Conservation (phyloP, 2,888 invertebrate genomes). For the Antheraea yamamai region DNA sequence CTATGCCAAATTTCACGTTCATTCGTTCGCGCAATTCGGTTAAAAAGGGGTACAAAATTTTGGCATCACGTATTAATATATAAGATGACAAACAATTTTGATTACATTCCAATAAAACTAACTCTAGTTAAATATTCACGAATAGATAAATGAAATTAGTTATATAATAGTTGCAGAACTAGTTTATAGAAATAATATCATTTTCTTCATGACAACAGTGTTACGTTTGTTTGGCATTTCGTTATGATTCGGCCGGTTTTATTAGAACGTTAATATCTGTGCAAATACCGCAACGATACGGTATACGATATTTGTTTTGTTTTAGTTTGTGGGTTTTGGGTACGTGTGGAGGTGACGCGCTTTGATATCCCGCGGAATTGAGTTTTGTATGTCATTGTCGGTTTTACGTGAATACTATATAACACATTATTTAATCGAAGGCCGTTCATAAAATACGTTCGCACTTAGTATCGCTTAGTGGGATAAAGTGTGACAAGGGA, state of each 20-base stretch:
- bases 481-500: too few relatives aligned
- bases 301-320: conserved; percentile 2
- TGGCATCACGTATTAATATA: too few relatives aligned
- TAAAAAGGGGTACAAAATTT: too few relatives aligned
- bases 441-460: too few relatives aligned
- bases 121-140: background rate
- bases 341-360: conserved; percentile 14
- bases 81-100: too few relatives aligned
- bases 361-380: background rate
- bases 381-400: conserved; percentile 13
- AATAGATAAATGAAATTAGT: background rate
- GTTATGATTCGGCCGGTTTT: conserved; percentile 14
- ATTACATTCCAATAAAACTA: too few relatives aligned
- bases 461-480: too few relatives aligned
- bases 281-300: conserved; percentile 20
- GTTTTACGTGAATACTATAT: conserved; percentile 9
- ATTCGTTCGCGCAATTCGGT: too few relatives aligned
- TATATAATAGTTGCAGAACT: background rate
- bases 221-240: conserved; percentile 4
- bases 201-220: conserved; percentile 16
- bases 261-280: conserved; percentile 16
- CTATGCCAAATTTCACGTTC: too few relatives aligned
- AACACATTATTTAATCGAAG: background rate
- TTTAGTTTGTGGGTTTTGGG: conserved; percentile 15
- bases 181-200: background rate